Evolutionary conservation across 2,113 vertebrate species (phyloP), one percentile per base, ranked within the genome.

Genomic region (Epinephelus cyanopodus): DNA sequence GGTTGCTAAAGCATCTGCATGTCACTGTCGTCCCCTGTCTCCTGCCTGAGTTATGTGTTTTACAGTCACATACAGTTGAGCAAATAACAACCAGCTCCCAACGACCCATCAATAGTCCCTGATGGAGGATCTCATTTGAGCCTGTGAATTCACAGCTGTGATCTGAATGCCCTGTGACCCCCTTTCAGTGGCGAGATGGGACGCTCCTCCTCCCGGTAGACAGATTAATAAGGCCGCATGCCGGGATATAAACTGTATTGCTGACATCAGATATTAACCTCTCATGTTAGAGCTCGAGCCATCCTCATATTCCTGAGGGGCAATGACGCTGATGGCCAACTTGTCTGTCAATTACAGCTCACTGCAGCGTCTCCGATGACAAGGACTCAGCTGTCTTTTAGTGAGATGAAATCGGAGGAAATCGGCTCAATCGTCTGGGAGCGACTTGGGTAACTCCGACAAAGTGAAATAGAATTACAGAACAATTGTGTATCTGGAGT

Each of bases 241-340:
- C 62, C 2, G 5, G 29, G 29, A 85, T 78, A 74, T 71, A 67
- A 89, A 80, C 77, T 57, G 64, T 62, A 76, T 62, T 9, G 66
- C 83, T 80, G 86, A 84, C 89, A 79, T 79, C 42, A 71, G 65
- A 81, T 64, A 81, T 88, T 82, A 92, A 92, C 89, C 87, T 89
- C 74, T 83, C 67, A 1, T 81, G 65, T 75, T 70, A 15, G 65
- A 58, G 73, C 82, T 42, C 2, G 0, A 65, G 62, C 66, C 4
- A 1, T 23, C 33, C 60, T 77, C 29, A 11, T 84, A 70, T 70
- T 82, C 82, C 58, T 37, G 52, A 67, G 65, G 29, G 71, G 52
- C 63, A 47, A 56, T 37, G 75, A 80, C 5, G n/a, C 54, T 78
- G 89, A 88, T 29, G n/a, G 72, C 5, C 6, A 25, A 70, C 79